phyloP scores from a whole-genome alignment of 2,113 vertebrate species.

The Centropristis striata region DNA sequence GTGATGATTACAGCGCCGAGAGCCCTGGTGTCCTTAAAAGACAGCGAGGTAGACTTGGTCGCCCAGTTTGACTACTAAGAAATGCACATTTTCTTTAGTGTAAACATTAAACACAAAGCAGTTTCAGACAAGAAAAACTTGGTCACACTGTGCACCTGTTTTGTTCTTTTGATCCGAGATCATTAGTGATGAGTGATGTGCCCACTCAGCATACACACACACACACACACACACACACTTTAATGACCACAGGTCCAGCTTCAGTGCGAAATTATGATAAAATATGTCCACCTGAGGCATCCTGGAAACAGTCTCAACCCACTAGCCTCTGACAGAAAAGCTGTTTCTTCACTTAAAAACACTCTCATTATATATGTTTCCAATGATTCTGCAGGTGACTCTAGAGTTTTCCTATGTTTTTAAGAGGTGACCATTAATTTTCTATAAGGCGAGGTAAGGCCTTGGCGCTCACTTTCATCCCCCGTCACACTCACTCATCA shows the following conservation, averaged over 20 bases:
- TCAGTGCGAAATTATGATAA: slow-evolving; percentile 16
- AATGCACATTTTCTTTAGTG: neutral
- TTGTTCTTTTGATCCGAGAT: neutral
- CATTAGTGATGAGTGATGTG: slow-evolving; percentile 7
- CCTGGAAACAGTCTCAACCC: neutral
- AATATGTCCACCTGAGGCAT: neutral
- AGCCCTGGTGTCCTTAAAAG: neutral
- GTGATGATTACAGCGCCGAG: neutral
- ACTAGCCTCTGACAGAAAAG: neutral
- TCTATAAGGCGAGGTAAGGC: neutral
- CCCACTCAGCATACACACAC: neutral
- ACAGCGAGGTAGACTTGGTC: neutral
- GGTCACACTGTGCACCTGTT: neutral
- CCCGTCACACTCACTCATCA: neutral
- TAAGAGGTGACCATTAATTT: neutral
- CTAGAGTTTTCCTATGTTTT: neutral
- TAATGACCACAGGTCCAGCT: neutral
- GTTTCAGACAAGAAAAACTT: neutral
- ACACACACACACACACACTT: slow-evolving; percentile 1
- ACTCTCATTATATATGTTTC: too few species aligned
- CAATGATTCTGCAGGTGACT: neutral
- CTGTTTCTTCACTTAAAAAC: neutral
- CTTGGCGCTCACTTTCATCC: neutral
- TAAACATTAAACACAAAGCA: neutral
- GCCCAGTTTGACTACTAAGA: neutral